Conservation (phyloP, 2,888 invertebrate genomes). For the Parochlus steinenii region DNA sequence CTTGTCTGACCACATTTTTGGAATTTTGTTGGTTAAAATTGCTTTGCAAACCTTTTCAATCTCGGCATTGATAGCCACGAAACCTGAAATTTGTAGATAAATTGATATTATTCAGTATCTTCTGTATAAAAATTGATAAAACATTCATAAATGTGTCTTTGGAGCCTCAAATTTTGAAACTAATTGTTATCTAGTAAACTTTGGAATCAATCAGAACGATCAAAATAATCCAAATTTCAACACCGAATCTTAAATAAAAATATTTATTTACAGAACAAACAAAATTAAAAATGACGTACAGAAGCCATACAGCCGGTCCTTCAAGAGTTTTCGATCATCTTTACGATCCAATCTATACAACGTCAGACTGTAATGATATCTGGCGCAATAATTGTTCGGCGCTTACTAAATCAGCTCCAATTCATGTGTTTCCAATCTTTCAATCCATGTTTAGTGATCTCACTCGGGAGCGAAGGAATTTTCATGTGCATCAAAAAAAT, state of each 20-base stretch:
- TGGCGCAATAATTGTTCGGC: conserved; percentile 14
- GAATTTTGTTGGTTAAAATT: conserved; percentile 69
- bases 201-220: not conserved
- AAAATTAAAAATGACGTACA: conserved; percentile 15
- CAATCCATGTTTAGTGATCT: conserved; percentile 18
- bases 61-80: conserved; percentile 70
- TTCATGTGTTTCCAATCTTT: conserved; percentile 16
- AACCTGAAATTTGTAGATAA: conserved; percentile 43
- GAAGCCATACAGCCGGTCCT: conserved; percentile 15
- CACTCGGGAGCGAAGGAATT: conserved; percentile 14
- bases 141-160: not conserved
- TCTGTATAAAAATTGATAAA: not conserved
- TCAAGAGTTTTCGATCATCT: conserved; percentile 17
- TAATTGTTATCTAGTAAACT: too few relatives aligned
- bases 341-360: conserved; percentile 16
- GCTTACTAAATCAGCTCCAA: conserved; percentile 15
- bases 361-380: conserved; percentile 15
- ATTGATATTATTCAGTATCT: not conserved
- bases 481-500: conserved; percentile 14
- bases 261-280: not conserved
- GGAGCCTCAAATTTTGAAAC: too few relatives aligned
- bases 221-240: not conserved
- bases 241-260: not conserved
- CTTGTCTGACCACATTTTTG: conserved; percentile 63
- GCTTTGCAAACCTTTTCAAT: conserved; percentile 74